phyloP scores from a whole-genome alignment of 2,797 vertebrate genomes.

The Lemur catta region DNA sequence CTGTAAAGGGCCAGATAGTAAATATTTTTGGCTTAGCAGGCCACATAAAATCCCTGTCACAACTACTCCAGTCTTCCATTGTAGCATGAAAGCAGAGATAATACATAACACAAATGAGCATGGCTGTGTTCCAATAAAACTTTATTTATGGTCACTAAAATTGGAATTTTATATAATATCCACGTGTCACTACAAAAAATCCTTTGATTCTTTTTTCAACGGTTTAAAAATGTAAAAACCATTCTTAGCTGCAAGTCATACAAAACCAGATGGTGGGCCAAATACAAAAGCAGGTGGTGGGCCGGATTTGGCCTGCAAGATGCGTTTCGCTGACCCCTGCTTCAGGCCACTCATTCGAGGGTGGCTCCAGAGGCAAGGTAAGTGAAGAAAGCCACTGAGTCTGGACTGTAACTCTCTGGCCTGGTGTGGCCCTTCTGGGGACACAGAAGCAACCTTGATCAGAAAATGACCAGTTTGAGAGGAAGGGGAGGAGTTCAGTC shows the following conservation, averaged over 20 bases:
- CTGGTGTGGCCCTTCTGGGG: background rate
- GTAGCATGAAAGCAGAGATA: background rate
- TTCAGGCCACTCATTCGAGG: background rate
- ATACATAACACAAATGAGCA: background rate
- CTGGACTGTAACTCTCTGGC: background rate
- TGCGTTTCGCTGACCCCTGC: background rate
- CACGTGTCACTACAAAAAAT: background rate
- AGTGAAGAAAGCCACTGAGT: too few relatives aligned
- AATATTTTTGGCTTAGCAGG: background rate
- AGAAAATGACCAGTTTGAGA: background rate
- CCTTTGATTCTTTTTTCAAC: background rate
- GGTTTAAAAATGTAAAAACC: constrained; percentile 7
- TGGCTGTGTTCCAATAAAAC: background rate
- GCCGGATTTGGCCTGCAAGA: background rate
- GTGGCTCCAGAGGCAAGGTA: background rate
- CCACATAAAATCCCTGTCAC: background rate
- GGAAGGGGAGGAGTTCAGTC: background rate
- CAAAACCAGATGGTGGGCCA: background rate
- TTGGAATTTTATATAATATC: constrained; percentile 25
- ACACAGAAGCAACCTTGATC: background rate
- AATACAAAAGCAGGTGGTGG: background rate
- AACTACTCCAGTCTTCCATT: background rate
- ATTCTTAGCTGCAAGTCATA: background rate
- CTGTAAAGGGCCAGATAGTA: background rate
- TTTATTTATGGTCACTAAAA: constrained; percentile 4